phyloP scores from a whole-genome alignment of 2,113 vertebrate species.

The Dendrocopos noguchii region DNA sequence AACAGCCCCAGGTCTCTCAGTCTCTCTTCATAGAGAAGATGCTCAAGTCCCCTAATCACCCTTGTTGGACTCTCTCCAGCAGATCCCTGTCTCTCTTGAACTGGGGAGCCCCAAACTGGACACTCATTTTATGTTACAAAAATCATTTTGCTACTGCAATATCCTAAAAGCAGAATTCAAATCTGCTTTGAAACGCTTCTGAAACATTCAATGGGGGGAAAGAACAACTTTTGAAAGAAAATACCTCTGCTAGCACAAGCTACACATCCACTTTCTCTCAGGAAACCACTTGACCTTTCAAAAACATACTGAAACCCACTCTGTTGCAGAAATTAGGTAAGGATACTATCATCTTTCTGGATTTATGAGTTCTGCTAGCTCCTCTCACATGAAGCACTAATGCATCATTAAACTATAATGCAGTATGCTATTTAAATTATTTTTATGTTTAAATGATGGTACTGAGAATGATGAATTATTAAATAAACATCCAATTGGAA shows the following conservation, averaged over 20 bases:
- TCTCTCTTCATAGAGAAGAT: no score
- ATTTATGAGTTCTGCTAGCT: conserved; percentile 15
- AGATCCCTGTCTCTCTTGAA: no score
- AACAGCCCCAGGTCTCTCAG: no score
- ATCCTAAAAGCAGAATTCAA: not conserved
- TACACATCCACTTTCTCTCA: conserved; percentile 52
- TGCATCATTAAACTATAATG: conserved; percentile 39
- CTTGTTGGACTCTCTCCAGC: no score
- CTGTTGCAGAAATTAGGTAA: conserved; percentile 25
- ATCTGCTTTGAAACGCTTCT: conserved; percentile 9
- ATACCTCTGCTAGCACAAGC: conserved; percentile 42
- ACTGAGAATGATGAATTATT: conserved; percentile 26
- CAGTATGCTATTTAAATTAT: not conserved
- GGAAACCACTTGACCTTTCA: conserved; percentile 58
- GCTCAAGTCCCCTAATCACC: no score
- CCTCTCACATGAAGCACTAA: not conserved
- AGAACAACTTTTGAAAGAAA: conserved; percentile 50
- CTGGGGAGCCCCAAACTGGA: no score
- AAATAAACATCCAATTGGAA: conserved; percentile 10
- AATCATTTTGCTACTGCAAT: not conserved
- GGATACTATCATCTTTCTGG: conserved; percentile 13
- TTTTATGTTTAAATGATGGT: conserved; percentile 16
- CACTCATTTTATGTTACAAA: not conserved
- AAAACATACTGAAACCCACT: conserved; percentile 25
- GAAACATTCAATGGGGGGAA: conserved; percentile 42